phyloP scores from a whole-genome alignment of 2,113 vertebrate species.

The Megaceryle torquata region DNA sequence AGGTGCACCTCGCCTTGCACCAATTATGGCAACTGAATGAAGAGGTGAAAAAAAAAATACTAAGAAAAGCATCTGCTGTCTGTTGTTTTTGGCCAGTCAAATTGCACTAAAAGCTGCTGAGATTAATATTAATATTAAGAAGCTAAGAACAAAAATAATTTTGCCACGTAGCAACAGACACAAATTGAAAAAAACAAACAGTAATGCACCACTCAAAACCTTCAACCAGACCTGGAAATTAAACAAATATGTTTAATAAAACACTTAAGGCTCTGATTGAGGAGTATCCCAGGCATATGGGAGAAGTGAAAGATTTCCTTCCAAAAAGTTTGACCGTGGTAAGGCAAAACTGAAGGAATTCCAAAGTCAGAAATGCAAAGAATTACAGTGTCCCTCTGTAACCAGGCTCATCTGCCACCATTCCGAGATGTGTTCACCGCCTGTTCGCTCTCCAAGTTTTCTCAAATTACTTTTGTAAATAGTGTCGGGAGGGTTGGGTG shows the following conservation, averaged over 20 bases:
- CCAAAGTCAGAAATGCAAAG: neutral
- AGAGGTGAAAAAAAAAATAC: neutral
- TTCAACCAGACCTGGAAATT: neutral
- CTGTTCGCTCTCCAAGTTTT: neutral
- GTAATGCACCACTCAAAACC: neutral
- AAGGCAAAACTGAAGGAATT: neutral
- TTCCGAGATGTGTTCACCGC: neutral
- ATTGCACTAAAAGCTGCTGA: neutral
- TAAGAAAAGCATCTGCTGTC: neutral
- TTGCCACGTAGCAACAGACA: neutral
- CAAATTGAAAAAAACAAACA: neutral
- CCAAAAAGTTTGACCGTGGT: neutral
- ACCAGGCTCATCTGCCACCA: neutral
- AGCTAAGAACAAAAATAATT: neutral
- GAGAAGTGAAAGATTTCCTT: neutral
- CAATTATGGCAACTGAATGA: neutral
- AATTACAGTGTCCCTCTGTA: neutral
- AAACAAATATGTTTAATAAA: neutral
- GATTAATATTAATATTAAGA: neutral
- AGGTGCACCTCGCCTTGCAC: neutral
- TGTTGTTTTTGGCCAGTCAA: neutral
- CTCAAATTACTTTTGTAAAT: slow-evolving; percentile 28
- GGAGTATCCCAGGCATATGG: neutral
- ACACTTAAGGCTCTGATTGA: neutral
- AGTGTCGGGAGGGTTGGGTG: neutral